Evolutionary conservation across 2,888 invertebrate species (phyloP).

Genomic region (Ophion obscuratus): DNA sequence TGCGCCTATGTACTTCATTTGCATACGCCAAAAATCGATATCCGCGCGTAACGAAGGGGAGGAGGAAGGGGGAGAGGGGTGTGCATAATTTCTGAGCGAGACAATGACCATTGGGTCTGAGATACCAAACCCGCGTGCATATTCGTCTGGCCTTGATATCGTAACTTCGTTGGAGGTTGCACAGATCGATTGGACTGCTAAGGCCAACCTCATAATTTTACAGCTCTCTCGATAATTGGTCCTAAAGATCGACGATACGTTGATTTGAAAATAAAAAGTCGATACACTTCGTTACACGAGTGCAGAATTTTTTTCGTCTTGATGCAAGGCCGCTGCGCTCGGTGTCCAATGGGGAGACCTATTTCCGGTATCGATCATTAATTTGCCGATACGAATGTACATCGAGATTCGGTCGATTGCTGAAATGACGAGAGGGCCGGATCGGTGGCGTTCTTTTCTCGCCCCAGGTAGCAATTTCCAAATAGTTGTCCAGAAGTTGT

Average conservation of each 20-base stretch:
- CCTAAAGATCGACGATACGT: slow-evolving; percentile 25
- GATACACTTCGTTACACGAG: background rate
- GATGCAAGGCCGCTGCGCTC: no score
- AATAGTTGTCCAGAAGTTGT: no score
- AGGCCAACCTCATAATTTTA: slow-evolving; percentile 40
- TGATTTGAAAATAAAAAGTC: background rate
- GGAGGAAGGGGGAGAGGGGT: background rate
- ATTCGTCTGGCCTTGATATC: slow-evolving; percentile 47
- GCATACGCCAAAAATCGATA: slow-evolving; percentile 58
- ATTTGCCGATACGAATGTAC: no score
- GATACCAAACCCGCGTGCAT: slow-evolving; percentile 17
- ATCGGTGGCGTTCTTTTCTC: no score
- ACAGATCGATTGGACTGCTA: slow-evolving; percentile 52
- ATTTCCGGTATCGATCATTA: no score
- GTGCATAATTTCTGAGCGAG: slow-evolving; percentile 57
- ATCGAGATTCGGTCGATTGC: no score
- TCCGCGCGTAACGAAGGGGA: slow-evolving; percentile 8
- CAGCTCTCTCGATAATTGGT: slow-evolving; percentile 12
- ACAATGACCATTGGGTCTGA: slow-evolving; percentile 39
- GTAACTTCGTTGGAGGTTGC: slow-evolving; percentile 34
- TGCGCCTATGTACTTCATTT: slow-evolving; percentile 3
- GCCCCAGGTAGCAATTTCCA: no score
- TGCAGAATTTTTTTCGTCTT: slow-evolving; percentile 7
- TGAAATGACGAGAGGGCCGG: no score
- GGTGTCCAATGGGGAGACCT: no score